A percentile compares a stretch with the other conserved stretches of the same genome.
Evolutionary conservation across 2,113 vertebrate species (phyloP).

Genomic region (Panthera leo): DNA sequence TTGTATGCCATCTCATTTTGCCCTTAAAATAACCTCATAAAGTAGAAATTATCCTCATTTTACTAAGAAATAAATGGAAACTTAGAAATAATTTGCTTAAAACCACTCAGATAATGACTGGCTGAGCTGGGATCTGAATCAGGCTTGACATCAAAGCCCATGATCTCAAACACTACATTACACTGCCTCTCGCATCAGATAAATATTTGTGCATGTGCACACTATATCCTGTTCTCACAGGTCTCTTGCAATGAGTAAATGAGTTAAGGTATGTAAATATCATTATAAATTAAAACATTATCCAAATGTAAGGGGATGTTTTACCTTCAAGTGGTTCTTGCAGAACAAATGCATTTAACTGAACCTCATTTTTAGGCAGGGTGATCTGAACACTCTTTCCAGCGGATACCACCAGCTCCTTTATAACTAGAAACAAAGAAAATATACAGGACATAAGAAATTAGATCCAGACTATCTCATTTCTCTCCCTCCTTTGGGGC

Average conservation of each 20-base stretch:
- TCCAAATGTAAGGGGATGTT: constrained; percentile 33
- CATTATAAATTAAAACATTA: background rate
- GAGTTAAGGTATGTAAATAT: background rate
- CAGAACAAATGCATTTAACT: constrained; percentile 94
- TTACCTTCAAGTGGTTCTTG: constrained; percentile 89
- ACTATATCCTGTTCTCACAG: background rate
- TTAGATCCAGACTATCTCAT: background rate
- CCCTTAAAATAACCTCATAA: background rate
- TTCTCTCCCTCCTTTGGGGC: background rate
- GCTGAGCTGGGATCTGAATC: background rate
- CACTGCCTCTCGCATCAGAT: background rate
- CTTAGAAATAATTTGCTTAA: constrained; percentile 44
- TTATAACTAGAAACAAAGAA: constrained; percentile 83
- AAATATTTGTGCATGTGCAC: background rate
- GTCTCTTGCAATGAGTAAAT: background rate
- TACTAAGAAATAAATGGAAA: constrained; percentile 12
- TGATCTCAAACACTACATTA: background rate
- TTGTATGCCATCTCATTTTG: background rate
- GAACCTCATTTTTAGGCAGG: constrained; percentile 92
- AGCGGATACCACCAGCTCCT: constrained; percentile 96
- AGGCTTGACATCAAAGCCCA: background rate
- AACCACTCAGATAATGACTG: constrained; percentile 21
- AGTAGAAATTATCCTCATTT: background rate
- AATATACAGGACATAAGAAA: constrained; percentile 50
- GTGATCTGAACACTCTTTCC: constrained; percentile 95